phyloP scores from a whole-genome alignment of 2,113 vertebrate genomes.

The Coryphaenoides rupestris region DNA sequence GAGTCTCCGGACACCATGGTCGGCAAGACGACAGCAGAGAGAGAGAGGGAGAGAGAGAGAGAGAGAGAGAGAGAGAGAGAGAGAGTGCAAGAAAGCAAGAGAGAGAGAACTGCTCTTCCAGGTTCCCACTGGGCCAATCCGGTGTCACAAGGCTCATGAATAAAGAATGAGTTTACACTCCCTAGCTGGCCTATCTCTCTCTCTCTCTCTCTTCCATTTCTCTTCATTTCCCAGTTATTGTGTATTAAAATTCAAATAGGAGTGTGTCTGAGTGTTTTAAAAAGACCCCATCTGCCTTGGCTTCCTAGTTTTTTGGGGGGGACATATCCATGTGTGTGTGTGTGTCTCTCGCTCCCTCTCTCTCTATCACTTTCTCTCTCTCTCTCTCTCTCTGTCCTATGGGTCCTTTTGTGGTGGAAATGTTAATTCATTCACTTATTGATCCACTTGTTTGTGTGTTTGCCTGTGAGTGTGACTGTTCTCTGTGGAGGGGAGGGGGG shows the following conservation, averaged over 20 bases:
- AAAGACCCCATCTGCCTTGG: too few relatives aligned
- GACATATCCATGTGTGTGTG: neutral
- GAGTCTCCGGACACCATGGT: too few relatives aligned
- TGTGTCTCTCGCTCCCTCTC: neutral
- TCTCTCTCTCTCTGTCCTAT: constrained; percentile 33
- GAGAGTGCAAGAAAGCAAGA: neutral
- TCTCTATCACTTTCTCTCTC: constrained; percentile 7
- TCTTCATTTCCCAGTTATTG: neutral
- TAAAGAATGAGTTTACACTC: neutral
- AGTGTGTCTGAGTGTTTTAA: too few relatives aligned
- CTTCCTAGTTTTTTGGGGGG: too few relatives aligned
- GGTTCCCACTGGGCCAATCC: neutral
- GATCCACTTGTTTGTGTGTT: constrained; percentile 62
- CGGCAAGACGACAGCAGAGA: neutral
- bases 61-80: constrained; percentile 1
- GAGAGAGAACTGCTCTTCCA: neutral
- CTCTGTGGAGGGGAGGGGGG: constrained; percentile 28
- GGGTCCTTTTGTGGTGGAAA: constrained; percentile 53
- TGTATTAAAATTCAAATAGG: neutral
- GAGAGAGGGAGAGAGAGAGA: constrained; percentile 2
- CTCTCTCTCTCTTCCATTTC: neutral
- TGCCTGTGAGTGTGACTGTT: constrained; percentile 34
- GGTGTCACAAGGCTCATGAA: neutral
- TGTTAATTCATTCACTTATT: constrained; percentile 61
- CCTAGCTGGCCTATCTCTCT: neutral